phyloP scores from a whole-genome alignment of 1,140 invertebrate species.

The Orius laevigatus region DNA sequence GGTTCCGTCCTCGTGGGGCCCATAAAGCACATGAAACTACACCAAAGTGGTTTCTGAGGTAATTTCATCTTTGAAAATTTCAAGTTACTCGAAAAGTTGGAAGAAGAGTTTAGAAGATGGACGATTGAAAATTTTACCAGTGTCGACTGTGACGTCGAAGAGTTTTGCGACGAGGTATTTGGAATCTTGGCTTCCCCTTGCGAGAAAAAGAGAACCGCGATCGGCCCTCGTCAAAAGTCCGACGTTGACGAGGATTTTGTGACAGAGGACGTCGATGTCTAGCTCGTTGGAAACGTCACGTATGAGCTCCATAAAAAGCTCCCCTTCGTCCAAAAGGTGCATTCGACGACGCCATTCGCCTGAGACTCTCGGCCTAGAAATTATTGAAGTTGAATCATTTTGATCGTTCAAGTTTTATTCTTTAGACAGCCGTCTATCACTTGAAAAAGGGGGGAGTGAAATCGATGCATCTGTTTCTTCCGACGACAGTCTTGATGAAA shows the following conservation, averaged over 20 bases:
- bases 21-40: no score
- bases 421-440: not conserved
- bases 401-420: not conserved
- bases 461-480: not conserved
- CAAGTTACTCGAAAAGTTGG: no score
- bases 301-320: conserved; percentile 84
- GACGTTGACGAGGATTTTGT: conserved; percentile 87
- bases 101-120: conserved; percentile 2
- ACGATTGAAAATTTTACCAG: conserved; percentile 46
- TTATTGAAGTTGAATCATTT: conserved; percentile 8
- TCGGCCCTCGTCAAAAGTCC: conserved; percentile 72
- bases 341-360: conserved; percentile 32
- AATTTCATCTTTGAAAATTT: no score
- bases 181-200: conserved; percentile 54
- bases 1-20: no score
- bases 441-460: not conserved
- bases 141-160: conserved; percentile 79
- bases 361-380: conserved; percentile 15
- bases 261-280: conserved; percentile 81
- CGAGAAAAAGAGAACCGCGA: conserved; percentile 71
- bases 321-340: conserved; percentile 53
- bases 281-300: conserved; percentile 83
- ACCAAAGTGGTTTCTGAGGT: no score
- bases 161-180: conserved; percentile 76
- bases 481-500: conserved; percentile 3